Conservation (phyloP, 2,113 vertebrate species). For the Hystrix cristata region DNA sequence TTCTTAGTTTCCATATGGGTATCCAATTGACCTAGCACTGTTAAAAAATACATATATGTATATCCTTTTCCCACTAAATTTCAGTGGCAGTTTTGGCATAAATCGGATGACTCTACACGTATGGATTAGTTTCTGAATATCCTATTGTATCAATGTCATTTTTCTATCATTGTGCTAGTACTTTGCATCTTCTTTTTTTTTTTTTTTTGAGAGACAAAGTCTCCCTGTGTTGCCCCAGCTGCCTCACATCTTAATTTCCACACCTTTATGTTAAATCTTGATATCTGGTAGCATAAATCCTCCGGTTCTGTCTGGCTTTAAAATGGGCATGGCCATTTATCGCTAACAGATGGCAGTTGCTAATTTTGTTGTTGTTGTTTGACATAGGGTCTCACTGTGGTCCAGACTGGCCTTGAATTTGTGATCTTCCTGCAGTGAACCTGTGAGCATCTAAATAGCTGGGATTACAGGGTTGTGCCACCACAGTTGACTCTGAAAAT, state of each 20-base stretch:
- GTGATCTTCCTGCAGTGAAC: background rate
- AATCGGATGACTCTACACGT: background rate
- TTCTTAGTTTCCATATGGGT: background rate
- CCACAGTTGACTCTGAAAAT: background rate
- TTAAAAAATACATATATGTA: background rate
- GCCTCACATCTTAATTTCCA: background rate
- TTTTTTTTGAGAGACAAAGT: background rate
- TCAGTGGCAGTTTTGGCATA: background rate
- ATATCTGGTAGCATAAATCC: background rate
- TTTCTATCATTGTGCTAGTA: background rate
- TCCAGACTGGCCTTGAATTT: background rate
- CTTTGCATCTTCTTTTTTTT: background rate
- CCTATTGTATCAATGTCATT: background rate
- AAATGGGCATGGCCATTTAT: background rate
- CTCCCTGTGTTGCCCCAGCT: background rate
- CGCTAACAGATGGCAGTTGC: background rate
- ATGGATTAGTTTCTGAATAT: background rate
- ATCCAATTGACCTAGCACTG: background rate
- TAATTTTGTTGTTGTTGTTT: background rate
- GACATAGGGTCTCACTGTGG: background rate
- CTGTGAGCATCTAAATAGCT: background rate
- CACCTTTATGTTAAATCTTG: background rate
- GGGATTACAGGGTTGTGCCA: background rate
- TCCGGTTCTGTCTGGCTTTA: background rate
- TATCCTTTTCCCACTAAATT: background rate